Base-by-base conservation (phyloP, 2,888 invertebrate species). In the Monochamus alternatus region DNA sequence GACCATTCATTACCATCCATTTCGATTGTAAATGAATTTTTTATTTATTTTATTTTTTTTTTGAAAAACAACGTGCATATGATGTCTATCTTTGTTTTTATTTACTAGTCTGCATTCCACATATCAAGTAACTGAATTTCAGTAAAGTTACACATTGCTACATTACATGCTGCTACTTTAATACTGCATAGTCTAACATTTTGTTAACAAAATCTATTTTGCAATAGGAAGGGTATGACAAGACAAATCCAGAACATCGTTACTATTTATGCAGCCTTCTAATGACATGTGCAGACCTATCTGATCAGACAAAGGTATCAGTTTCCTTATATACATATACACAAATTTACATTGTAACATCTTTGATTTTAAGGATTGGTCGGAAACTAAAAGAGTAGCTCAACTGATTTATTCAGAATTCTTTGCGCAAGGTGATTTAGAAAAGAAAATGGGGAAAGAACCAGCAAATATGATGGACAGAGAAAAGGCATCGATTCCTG, bases 271-370 rank as follows among this genome's bases (percentile, higher is more conserved):
- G 93, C 69, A 92, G 93, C 70, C 89, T 97, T 77, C 88, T 97
- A 76, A 96, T 97, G 94, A 96, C 95, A n/a, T 94, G 94, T 12
- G 94, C 94, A 10, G 97, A 97, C 88, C 91, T 97, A 43, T 94
- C 95, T 65, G 97, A 97, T 88, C 96, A 96, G 89, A 94, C 95
- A 38, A 97, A 96, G 87, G 92, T 92, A 80, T 90, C 63, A 22
- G 43, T 64, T n/a, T 58, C 63, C 8, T 31, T 47, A n/a, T 52
- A 58, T 55, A 75, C 63, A 52, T 62, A 22, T 66, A 38, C 65
- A 14, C 32, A 47, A 65, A 65, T 44, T 10, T 12, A 62, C 38
- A 38, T 22, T 22, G 22, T 22, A 22, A 7, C 38, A 10, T 58
- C 14, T n/a, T 14, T 14, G 14, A 47, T 81, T 65, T 76, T 74